Evolutionary conservation across 2,888 invertebrate genomes (phyloP).

Genomic region (Cremastinae sp.): DNA sequence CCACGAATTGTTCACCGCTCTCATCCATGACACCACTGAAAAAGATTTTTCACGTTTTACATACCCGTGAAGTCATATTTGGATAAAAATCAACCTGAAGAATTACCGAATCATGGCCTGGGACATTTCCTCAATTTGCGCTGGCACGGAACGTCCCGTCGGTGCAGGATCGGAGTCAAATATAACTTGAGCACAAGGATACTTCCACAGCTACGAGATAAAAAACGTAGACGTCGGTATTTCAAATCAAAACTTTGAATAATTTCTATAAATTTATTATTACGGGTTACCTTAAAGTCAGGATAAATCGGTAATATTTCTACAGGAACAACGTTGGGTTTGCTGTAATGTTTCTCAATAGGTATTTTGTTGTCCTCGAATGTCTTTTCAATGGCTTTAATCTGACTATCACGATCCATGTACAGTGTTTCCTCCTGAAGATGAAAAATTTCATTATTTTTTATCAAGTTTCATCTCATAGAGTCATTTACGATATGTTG

Average conservation of each 20-base stretch:
- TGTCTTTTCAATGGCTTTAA: conserved; percentile 98
- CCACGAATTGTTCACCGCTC: conserved; percentile 99
- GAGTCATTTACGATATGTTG: neutral
- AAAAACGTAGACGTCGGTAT: neutral
- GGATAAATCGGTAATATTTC: conserved; percentile 95
- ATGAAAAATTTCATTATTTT: conserved; percentile 25
- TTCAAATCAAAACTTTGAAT: neutral
- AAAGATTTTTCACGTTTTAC: conserved; percentile 53
- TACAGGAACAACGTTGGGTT: conserved; percentile 95
- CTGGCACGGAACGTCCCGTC: conserved; percentile 90
- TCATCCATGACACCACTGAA: conserved; percentile 99
- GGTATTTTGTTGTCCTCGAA: conserved; percentile 94
- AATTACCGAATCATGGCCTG: conserved; percentile 97
- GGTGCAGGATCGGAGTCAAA: conserved; percentile 99
- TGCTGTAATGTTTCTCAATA: conserved; percentile 96
- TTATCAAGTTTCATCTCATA: conserved; percentile 13
- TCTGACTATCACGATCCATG: conserved; percentile 98
- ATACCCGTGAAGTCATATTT: neutral
- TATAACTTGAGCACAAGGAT: conserved; percentile 98
- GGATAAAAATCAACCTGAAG: neutral
- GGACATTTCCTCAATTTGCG: conserved; percentile 98
- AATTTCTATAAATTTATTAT: neutral
- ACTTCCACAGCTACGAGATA: conserved; percentile 91
- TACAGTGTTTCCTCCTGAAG: conserved; percentile 93
- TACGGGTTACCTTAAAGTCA: conserved; percentile 88